Percentiles rank a stretch among this genome's conserved stretches.
Evolutionary conservation across 2,888 invertebrate species (phyloP).

Genomic region (Rhogogaster chlorosoma): DNA sequence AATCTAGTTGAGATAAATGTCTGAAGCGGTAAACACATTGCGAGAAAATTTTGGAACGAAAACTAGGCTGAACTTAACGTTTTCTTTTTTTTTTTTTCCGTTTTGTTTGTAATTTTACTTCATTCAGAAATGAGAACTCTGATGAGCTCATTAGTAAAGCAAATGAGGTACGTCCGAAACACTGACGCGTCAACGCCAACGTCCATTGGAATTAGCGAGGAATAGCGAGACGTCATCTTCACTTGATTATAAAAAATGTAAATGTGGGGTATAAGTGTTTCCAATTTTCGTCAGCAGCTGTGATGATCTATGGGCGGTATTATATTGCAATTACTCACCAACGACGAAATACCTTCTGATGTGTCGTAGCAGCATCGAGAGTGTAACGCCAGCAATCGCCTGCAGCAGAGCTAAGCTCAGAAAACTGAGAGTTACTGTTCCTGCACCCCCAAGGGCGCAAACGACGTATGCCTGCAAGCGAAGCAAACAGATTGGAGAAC

Average conservation of each 20-base stretch:
- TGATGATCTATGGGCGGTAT: not conserved
- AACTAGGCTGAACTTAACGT: not conserved
- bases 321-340: constrained; percentile 77
- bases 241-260: not conserved
- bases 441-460: constrained; percentile 88
- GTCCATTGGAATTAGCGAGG: not conserved
- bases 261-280: not conserved
- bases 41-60: not conserved
- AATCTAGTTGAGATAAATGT: not conserved
- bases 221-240: not conserved
- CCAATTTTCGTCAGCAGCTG: not conserved
- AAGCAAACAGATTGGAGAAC: constrained; percentile 33
- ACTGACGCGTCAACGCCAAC: not conserved
- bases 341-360: constrained; percentile 87
- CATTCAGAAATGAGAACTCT: not conserved
- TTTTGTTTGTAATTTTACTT: not conserved
- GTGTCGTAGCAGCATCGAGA: constrained; percentile 89
- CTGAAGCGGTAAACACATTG: not conserved
- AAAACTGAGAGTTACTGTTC: constrained; percentile 85
- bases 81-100: not conserved
- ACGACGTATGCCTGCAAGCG: constrained; percentile 88
- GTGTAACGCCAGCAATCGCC: constrained; percentile 87
- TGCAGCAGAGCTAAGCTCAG: constrained; percentile 88
- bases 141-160: not conserved
- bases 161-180: not conserved